A percentile compares a stretch with the other conserved stretches of the same genome.
Conservation (phyloP, 1,140 invertebrate genomes). For the Aphelenchoides besseyi region DNA sequence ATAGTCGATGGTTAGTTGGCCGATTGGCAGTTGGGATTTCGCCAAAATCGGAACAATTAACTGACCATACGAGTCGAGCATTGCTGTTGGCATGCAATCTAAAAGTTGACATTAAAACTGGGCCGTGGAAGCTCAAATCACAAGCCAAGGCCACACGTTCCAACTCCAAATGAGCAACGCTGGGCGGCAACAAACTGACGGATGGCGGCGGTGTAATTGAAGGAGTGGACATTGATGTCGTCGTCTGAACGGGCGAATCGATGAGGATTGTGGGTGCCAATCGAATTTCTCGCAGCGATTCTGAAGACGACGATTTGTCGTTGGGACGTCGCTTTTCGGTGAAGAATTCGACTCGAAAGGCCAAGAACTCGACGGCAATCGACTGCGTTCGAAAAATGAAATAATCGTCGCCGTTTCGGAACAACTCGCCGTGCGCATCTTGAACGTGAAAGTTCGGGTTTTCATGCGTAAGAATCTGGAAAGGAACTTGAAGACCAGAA, state of each 20-base stretch:
- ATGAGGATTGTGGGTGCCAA: too few relatives aligned
- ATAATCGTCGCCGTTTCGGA: slow-evolving; percentile 56
- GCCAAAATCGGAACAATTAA: slow-evolving; percentile 52
- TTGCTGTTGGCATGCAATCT: slow-evolving; percentile 20
- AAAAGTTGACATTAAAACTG: not conserved
- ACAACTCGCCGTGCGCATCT: slow-evolving; percentile 45
- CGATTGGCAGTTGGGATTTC: slow-evolving; percentile 45
- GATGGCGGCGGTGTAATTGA: not conserved
- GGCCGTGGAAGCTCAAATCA: not conserved
- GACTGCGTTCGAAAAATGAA: slow-evolving; percentile 56
- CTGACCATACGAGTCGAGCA: slow-evolving; percentile 56
- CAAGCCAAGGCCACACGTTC: slow-evolving; percentile 10
- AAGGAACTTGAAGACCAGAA: not conserved
- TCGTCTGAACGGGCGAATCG: not conserved
- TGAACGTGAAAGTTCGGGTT: slow-evolving; percentile 51
- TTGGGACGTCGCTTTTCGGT: not conserved
- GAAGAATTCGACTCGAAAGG: slow-evolving; percentile 56
- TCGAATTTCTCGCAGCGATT: not conserved
- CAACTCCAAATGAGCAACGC: not conserved
- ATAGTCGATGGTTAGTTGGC: slow-evolving; percentile 21
- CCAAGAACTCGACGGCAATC: slow-evolving; percentile 59
- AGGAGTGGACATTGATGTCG: not conserved
- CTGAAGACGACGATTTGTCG: not conserved
- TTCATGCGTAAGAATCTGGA: not conserved
- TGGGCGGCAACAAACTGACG: not conserved